phyloP scores from a whole-genome alignment of 2,113 vertebrate genomes.

The Callocephalon fimbriatum region DNA sequence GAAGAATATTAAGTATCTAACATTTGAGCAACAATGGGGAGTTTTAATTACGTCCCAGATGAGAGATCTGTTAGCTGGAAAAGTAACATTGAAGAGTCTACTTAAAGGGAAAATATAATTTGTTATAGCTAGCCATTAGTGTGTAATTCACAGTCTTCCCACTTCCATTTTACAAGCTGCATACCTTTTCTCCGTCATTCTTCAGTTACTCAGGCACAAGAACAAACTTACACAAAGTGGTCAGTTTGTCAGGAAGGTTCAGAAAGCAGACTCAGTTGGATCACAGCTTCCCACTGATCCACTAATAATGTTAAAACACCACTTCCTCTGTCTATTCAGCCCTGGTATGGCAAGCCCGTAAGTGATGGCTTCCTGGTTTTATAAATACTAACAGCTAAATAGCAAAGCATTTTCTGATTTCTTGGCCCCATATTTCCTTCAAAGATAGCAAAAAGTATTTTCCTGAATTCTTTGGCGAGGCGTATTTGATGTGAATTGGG shows the following conservation, averaged over 20 bases:
- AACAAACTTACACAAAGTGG: not conserved
- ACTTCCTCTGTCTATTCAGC: conserved; percentile 50
- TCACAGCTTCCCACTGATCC: not conserved
- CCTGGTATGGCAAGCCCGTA: not conserved
- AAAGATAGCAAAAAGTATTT: conserved; percentile 36
- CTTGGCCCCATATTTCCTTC: conserved; percentile 41
- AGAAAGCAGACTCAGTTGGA: not conserved
- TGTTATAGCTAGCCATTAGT: not conserved
- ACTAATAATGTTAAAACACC: not conserved
- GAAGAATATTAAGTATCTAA: not conserved
- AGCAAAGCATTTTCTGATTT: conserved; percentile 46
- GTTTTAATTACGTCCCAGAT: not conserved
- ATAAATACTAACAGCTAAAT: conserved; percentile 35
- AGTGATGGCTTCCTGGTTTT: conserved; percentile 60
- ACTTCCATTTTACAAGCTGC: not conserved
- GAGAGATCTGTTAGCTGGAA: not conserved
- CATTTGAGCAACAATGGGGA: not conserved
- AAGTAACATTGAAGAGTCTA: not conserved
- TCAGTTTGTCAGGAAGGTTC: not conserved
- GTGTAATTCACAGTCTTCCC: not conserved
- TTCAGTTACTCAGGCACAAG: not conserved
- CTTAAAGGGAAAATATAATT: not conserved
- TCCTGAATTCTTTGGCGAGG: not conserved
- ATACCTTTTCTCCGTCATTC: not conserved
- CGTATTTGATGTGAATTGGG: not conserved